Base-by-base conservation (phyloP, 2,888 invertebrate genomes). In the Eustalomyia histrio region DNA sequence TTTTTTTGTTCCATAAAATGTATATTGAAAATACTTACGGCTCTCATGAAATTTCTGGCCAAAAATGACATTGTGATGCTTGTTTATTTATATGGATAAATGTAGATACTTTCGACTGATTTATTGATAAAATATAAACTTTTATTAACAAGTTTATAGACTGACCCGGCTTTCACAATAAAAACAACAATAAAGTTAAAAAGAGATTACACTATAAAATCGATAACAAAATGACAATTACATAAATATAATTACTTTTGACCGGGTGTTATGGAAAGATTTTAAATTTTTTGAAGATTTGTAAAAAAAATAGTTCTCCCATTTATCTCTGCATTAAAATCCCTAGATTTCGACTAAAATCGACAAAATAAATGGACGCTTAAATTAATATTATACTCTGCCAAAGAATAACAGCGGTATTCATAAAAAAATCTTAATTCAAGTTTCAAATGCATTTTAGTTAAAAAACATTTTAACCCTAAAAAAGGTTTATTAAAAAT, bases 61-160 rank as follows among this genome's bases (percentile, higher is more conserved):
- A 90, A 75, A 18, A 90, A 87, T 35, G 90, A 88, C 90, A 90
- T 90, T n/a, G 29, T 16, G 47, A n/a, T 61, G 18, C 2, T 52
- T 35, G 68, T 5, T 43, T 47, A 47, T 47, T 2, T 47, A 2
- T 47, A n/a, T n/a, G 14, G 43, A 2, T 47, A 12, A 39, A 47
- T 53, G 16, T 16, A 60, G 16, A 39, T 55, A 64, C 17, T 14
- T 39, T 60, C 29, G 33, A 17, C 14, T 58, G 17, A 61, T 58
- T 50, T 71, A 18, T 55, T 72, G 71, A 63, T 50, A 9, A 21
- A 52, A 58, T 12, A 29, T n/a, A 33, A 73, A 69, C 24, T 35
- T 61, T 35, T 39, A 16, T 53, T 16, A 67, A 17, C 71, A 21
- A 29, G 12, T 29, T 10, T n/a, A 33, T 60, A 61, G 29, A 39